phyloP scores from a whole-genome alignment of 2,888 invertebrate species.

The Lacanobia wlatinum region DNA sequence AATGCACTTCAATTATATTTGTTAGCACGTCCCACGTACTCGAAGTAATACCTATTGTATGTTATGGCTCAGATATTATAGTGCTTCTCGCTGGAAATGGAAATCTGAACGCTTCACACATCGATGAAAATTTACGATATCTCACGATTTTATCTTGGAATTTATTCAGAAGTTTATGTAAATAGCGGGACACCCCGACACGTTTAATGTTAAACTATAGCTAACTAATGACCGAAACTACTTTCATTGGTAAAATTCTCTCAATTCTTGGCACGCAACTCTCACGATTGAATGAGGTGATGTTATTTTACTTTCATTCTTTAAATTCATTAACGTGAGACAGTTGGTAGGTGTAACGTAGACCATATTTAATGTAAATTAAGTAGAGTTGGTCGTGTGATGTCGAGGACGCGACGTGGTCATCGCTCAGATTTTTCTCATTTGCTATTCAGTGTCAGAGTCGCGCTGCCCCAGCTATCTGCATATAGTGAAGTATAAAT shows the following conservation, averaged over 20 bases:
- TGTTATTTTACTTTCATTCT: conserved; percentile 67
- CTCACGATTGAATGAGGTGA: conserved; percentile 39
- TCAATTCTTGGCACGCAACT: conserved; percentile 64
- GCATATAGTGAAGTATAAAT: conserved; percentile 79
- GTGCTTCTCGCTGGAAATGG: conserved; percentile 56
- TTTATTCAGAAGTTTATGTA: conserved; percentile 33
- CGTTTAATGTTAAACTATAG: conserved; percentile 19
- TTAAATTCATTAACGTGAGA: conserved; percentile 61
- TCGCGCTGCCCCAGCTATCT: conserved; percentile 80
- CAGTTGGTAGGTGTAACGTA: conserved; percentile 26
- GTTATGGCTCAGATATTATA: conserved; percentile 51
- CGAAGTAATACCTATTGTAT: conserved; percentile 74
- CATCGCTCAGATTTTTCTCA: conserved; percentile 83
- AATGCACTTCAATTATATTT: conserved; percentile 87
- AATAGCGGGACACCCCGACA: conserved; percentile 10
- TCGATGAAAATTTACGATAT: conserved; percentile 19
- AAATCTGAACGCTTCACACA: conserved; percentile 40
- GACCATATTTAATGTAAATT: conserved; percentile 51
- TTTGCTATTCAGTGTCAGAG: conserved; percentile 83
- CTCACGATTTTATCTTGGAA: conserved; percentile 2
- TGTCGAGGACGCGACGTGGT: conserved; percentile 69
- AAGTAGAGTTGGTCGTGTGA: conserved; percentile 40
- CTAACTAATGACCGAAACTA: conserved; percentile 40
- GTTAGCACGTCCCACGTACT: conserved; percentile 80
- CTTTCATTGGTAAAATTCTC: conserved; percentile 63